A percentile compares a stretch with the other conserved stretches of the same genome.
Conservation (phyloP, 2,797 vertebrate species). For the Pogonophryne albipinna region DNA sequence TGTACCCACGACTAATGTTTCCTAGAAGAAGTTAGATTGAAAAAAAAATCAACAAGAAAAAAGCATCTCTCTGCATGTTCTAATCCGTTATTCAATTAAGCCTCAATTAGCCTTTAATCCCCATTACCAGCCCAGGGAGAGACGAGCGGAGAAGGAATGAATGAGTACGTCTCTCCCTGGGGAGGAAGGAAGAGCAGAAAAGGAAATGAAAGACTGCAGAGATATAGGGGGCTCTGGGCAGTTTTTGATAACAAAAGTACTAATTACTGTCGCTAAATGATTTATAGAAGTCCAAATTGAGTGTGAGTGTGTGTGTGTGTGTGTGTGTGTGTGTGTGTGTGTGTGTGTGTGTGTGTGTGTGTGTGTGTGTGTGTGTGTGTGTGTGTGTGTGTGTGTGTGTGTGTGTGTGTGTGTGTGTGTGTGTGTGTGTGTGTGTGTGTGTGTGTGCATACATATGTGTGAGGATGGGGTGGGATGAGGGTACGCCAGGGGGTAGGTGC, state of each 20-base stretch:
- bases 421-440: not conserved
- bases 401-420: not conserved
- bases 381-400: constrained; percentile 5
- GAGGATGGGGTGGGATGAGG: not conserved
- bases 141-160: constrained; percentile 45
- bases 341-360: not conserved
- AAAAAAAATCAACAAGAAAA: not conserved
- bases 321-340: too few relatives aligned
- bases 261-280: constrained; percentile 78
- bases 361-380: too few relatives aligned
- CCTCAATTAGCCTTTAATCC: constrained; percentile 76
- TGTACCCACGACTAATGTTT: not conserved
- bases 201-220: constrained; percentile 62
- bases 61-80: constrained; percentile 30
- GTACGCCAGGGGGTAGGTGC: constrained; percentile 3
- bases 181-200: constrained; percentile 63
- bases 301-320: not conserved
- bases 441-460: not conserved
- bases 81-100: constrained; percentile 78
- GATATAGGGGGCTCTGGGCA: constrained; percentile 59
- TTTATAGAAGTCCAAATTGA: constrained; percentile 67
- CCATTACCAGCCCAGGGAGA: constrained; percentile 63
- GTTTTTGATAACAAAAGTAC: constrained; percentile 70
- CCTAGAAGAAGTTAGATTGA: constrained; percentile 16
- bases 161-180: constrained; percentile 59